Conservation (phyloP, 2,888 invertebrate genomes). For the Barypeithes pellucidus region DNA sequence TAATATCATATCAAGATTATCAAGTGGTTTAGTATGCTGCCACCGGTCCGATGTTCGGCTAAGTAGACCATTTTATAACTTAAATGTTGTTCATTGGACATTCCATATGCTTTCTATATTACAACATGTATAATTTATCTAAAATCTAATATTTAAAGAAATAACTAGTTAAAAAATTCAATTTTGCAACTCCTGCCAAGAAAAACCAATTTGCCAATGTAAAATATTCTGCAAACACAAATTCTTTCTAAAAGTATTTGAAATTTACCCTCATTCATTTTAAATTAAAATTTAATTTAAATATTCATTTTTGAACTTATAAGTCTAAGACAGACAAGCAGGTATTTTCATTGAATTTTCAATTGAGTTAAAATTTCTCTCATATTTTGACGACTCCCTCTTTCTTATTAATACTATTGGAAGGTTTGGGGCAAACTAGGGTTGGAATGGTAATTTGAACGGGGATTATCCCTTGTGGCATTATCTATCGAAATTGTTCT, state of each 20-base stretch:
- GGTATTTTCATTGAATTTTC: constrained; percentile 37
- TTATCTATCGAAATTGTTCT: not conserved
- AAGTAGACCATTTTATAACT: no score
- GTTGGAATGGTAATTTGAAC: constrained; percentile 1
- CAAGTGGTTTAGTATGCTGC: no score
- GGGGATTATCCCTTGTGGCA: not conserved
- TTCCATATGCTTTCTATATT: no score
- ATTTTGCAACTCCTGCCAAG: not conserved
- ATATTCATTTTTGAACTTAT: constrained; percentile 20
- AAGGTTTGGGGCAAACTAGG: not conserved
- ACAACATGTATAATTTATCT: no score
- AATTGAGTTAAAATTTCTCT: constrained; percentile 32
- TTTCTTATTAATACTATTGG: not conserved
- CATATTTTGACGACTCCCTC: constrained; percentile 15
- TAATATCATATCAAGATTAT: no score
- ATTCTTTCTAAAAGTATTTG: constrained; percentile 5
- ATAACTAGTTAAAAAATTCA: not conserved
- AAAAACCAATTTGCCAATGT: constrained; percentile 11
- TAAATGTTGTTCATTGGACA: no score
- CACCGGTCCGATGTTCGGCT: no score
- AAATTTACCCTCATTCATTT: constrained; percentile 8
- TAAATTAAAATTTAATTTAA: constrained; percentile 28
- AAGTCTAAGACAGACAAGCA: constrained; percentile 16
- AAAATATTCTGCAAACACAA: constrained; percentile 17
- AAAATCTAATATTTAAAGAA: no score